These are phyloP conservation scores for Otolemur crassicaudatus DNA, from an alignment of 2,797 vertebrate species.

Conservation along the genomic window DNA sequence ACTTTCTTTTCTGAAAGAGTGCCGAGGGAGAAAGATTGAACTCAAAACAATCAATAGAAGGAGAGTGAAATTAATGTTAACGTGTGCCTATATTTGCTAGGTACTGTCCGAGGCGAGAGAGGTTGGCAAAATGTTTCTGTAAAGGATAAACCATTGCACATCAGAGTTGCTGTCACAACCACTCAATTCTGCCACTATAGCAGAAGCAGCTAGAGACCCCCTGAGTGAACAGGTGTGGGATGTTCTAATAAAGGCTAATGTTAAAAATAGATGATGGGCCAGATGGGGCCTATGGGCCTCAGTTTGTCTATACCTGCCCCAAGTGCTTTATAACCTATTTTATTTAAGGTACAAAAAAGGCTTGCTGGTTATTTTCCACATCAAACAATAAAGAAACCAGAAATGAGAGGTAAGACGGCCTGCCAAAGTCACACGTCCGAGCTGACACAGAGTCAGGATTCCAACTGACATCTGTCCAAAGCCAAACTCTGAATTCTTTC, in stretches of 20 bases:
- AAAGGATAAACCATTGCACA: neutral
- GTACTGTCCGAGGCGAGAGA: neutral
- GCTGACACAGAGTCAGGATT: neutral
- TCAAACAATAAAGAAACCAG: neutral
- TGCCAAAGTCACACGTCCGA: neutral
- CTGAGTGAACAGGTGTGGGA: neutral
- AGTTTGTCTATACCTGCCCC: neutral
- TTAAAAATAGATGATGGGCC: neutral
- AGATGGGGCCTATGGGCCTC: neutral
- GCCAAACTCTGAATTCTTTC: neutral
- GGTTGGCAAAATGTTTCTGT: neutral
- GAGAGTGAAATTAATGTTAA: neutral
- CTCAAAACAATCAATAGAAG: neutral
- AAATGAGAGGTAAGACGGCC: neutral
- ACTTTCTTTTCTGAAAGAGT: neutral
- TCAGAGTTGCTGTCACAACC: neutral
- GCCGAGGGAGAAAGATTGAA: neutral
- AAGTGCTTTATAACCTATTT: neutral
- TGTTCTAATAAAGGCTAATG: neutral
- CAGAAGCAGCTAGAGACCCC: neutral
- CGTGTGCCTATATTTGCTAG: neutral
- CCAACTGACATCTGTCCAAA: neutral
- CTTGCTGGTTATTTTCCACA: neutral
- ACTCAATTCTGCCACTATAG: neutral
- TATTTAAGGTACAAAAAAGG: neutral